Evolutionary conservation across 2,888 invertebrate species (phyloP).

Genomic region (Xylocampa areola): DNA sequence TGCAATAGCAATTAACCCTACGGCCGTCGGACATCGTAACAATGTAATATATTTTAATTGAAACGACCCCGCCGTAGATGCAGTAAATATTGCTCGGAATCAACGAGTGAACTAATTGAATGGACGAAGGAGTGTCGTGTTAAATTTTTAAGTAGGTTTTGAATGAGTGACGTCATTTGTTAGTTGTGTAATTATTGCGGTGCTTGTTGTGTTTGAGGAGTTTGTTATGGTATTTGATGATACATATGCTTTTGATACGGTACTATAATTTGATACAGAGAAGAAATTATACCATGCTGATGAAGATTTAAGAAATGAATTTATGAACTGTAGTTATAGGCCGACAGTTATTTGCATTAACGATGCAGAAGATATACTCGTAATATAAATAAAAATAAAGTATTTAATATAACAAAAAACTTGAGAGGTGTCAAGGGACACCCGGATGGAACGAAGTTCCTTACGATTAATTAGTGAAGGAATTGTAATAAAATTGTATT

Average conservation of each 20-base stretch:
- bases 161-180: constrained; percentile 56
- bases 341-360: too few species aligned
- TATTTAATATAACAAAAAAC: too few species aligned
- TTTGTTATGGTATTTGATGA: constrained; percentile 20
- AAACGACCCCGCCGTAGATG: constrained; percentile 80
- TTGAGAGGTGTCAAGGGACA: too few species aligned
- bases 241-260: constrained; percentile 1
- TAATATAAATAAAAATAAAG: too few species aligned
- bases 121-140: constrained; percentile 57
- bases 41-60: constrained; percentile 88
- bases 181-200: constrained; percentile 38
- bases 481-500: too few species aligned
- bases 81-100: constrained; percentile 72
- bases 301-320: too few species aligned
- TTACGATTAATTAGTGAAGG: too few species aligned
- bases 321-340: too few species aligned
- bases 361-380: too few species aligned
- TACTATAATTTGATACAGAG: not conserved
- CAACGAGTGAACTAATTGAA: constrained; percentile 63
- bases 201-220: constrained; percentile 25
- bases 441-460: too few species aligned
- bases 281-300: too few species aligned
- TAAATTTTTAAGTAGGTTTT: constrained; percentile 54
- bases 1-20: constrained; percentile 87
- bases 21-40: constrained; percentile 74